Conservation (phyloP, 64 coral and sea anemone genomes). For the Montipora sp. region DNA sequence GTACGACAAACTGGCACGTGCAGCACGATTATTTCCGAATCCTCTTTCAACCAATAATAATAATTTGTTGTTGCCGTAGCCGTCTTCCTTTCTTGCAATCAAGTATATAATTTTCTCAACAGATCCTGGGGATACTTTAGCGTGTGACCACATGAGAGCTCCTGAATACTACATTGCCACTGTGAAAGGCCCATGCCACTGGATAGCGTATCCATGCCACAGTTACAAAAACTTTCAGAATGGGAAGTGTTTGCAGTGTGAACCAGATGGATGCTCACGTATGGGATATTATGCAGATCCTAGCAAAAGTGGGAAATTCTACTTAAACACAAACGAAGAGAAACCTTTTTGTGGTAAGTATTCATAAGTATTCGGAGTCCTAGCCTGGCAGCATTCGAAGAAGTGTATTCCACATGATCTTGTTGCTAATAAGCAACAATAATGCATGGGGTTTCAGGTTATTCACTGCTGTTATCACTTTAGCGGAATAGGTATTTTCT, state of each 20-base stretch:
- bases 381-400: too few species aligned
- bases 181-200: conserved; percentile 17
- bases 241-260: conserved; percentile 22
- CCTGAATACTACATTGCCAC: conserved; percentile 38
- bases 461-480: too few species aligned
- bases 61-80: too few species aligned
- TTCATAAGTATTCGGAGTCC: too few species aligned
- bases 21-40: too few species aligned
- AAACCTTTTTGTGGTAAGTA: conserved; percentile 60
- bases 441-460: too few species aligned
- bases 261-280: not conserved
- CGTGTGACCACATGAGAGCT: conserved; percentile 47
- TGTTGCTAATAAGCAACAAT: too few species aligned
- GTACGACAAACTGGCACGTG: too few species aligned
- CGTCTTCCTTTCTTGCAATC: too few species aligned
- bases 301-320: conserved; percentile 29
- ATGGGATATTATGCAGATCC: conserved; percentile 49
- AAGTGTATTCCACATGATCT: too few species aligned
- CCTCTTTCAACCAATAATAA: too few species aligned
- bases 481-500: too few species aligned
- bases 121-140: not conserved
- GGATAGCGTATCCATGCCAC: conserved; percentile 49
- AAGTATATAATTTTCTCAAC: not conserved
- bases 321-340: conserved; percentile 6
- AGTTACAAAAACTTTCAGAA: conserved; percentile 9